Evolutionary conservation across 2,797 vertebrate genomes (phyloP), one percentile per base, ranked within the genome.

Genomic region (Cichlasoma orientale): DNA sequence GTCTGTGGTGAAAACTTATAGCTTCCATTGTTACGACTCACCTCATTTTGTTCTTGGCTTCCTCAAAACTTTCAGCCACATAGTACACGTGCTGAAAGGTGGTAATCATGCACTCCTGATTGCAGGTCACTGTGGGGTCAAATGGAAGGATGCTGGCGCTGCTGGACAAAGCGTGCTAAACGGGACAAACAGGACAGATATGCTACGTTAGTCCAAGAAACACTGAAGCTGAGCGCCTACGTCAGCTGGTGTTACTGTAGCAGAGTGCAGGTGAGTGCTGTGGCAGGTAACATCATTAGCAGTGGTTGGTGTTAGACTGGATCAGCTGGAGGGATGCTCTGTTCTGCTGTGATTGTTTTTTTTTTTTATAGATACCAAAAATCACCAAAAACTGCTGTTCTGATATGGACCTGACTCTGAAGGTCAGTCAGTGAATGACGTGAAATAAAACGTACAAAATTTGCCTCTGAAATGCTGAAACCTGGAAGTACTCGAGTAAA

Each of bases 11-110:
- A 2, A 54, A 71, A 71, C 86, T 80, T 89, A 97, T 31, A 38
- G 36, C 36, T 38, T 38, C 36, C 36, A 38, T 38, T 38, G 11
- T 38, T 38, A 38, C 12, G 25, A 9, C 61, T 66, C 61, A 66
- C 97, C 97, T 97, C 96, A 98, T 97, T 86, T 97, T 97, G 85
- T 96, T 96, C 86, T 97, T 97, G 86, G 97, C 97, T 76, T 98
- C 97, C 90, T 97, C 97, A 86, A 98, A 98, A 86, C 96, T 98
- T 83, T 97, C 96, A 4, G 97, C 97, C 77, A 96, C 94, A 84
- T 97, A 98, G 84, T 98, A 98, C 79, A 96, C 95, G 4, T 98
- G 96, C 86, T 98, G 97, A 90, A 97, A 98, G 7, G 96, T 96
- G 75, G 97, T 98, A 83, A 98, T 98, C 86, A 96, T 90, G 86